Conservation (phyloP, 1,140 invertebrate genomes). For the Hylyphantes graminicola region DNA sequence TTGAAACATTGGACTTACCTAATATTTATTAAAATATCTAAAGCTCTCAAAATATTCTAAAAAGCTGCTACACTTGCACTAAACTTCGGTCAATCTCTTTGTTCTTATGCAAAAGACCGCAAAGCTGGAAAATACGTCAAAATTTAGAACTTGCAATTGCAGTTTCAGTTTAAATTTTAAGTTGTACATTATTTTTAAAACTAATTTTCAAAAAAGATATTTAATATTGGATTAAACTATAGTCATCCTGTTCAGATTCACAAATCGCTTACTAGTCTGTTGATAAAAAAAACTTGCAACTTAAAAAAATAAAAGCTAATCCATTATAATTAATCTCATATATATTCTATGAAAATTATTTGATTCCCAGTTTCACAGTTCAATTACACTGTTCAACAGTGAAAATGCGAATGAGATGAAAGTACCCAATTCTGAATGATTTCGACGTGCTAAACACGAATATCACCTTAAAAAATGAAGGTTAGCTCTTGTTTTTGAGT, state of each 20-base stretch:
- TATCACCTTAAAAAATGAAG: no score
- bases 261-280: neutral
- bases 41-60: slow-evolving; percentile 28
- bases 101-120: slow-evolving; percentile 70
- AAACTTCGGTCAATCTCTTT: slow-evolving; percentile 67
- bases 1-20: no score
- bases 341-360: no score
- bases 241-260: neutral
- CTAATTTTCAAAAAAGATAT: neutral
- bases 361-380: no score
- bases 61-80: slow-evolving; percentile 9
- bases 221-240: neutral
- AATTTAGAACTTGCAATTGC: neutral
- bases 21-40: neutral
- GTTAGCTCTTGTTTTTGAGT: no score
- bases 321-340: no score
- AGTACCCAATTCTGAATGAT: no score
- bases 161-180: neutral
- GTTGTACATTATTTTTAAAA: neutral
- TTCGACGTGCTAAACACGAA: no score
- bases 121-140: slow-evolving; percentile 62
- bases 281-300: neutral
- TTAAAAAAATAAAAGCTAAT: neutral
- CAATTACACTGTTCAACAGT: no score
- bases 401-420: no score